Evolutionary conservation across 2,888 invertebrate genomes (phyloP), one percentile per base, ranked within the genome.

Genomic region (Shargacucullia verbasci): DNA sequence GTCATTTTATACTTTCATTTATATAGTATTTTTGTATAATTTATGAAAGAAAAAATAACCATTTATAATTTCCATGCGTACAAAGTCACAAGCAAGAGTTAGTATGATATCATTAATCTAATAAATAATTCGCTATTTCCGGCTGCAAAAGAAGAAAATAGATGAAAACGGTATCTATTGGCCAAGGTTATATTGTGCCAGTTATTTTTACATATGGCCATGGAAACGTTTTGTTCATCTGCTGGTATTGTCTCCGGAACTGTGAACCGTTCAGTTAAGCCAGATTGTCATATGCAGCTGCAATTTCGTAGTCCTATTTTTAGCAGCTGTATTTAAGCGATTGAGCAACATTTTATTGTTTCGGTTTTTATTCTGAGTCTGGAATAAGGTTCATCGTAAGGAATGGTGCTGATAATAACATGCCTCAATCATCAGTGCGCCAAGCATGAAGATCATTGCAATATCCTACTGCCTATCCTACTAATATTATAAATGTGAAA

Each of bases 231-330:
- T 54, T 15, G 57, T 46, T 65, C 74, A 70, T 70, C 41, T 54
- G 49, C 9, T 56, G 14, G 57, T 34, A 73, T 73, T 71, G 70
- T 70, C 44, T 54, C 29, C n/a, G 20, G 40, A 58, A 57, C 69
- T 39, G 41, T 25, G 46, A 13, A 8, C 48, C 13, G 55, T 56
- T 68, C 62, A 56, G 35, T 13, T 25, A 55, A 14, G 25, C 40
- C 49, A 46, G 50, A 68, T 62, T 62, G 54, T 44, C 50, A 50
- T 72, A 49, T 46, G 40, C 46, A 47, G 33, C 34, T 7, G 33
- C 48, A 39, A 55, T 50, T 72, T 31, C 12, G 14, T 44, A 10
- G 33, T 34, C 14, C 40, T 33, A 55, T 44, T 70, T n/a, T 49
- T 20, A 38, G 10, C 27, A 9, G 52, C 20, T 38, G 59, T 66